A percentile compares a stretch with the other conserved stretches of the same genome.
Conservation (phyloP, 2,888 invertebrate species). For the Thereva unica region DNA sequence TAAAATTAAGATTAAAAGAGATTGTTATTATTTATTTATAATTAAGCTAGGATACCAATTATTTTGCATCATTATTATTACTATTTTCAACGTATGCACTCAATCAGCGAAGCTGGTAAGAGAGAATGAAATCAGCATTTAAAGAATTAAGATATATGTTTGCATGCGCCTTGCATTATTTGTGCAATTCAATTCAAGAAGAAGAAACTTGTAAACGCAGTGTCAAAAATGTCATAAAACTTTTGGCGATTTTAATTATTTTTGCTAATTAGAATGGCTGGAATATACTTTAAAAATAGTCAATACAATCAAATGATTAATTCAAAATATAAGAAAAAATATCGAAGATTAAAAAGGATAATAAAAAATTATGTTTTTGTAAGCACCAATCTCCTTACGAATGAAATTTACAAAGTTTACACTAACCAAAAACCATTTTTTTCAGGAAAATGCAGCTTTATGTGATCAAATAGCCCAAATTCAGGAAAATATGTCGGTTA, state of each 20-base stretch:
- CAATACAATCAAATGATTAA: constrained; percentile 37
- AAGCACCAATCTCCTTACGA: constrained; percentile 52
- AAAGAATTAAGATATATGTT: too few relatives aligned
- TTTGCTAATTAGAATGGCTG: constrained; percentile 48
- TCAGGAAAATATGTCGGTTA: constrained; percentile 78
- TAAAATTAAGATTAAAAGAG: too few relatives aligned
- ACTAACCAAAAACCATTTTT: constrained; percentile 41
- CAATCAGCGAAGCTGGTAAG: too few relatives aligned
- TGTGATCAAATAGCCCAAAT: constrained; percentile 87
- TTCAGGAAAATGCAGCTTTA: constrained; percentile 80
- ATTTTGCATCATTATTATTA: too few relatives aligned
- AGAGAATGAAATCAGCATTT: too few relatives aligned
- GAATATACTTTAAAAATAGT: constrained; percentile 30
- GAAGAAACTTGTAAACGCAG: too few relatives aligned
- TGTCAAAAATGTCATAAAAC: too few relatives aligned
- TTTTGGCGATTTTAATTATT: neutral
- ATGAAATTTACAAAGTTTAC: neutral
- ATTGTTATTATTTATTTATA: too few relatives aligned
- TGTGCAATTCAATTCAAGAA: too few relatives aligned
- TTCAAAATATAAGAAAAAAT: constrained; percentile 65
- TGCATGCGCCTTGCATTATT: too few relatives aligned
- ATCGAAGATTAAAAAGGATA: constrained; percentile 65
- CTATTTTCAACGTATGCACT: too few relatives aligned
- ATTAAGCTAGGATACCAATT: too few relatives aligned
- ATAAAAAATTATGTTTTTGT: constrained; percentile 71